Base-by-base conservation (phyloP, 2,797 vertebrate species). In the Enteromius thamalakanensis region DNA sequence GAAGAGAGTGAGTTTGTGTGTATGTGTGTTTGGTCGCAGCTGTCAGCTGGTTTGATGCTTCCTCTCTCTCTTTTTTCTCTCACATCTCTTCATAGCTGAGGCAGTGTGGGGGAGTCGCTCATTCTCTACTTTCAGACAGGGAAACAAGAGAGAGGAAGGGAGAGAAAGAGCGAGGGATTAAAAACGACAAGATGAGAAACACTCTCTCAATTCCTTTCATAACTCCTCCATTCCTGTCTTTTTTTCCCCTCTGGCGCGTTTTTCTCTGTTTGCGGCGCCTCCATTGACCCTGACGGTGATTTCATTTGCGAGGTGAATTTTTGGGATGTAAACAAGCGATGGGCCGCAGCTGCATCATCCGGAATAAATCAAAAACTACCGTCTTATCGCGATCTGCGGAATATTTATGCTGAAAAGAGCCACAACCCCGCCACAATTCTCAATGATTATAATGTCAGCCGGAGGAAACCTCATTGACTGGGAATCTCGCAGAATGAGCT, bases 11-110 rank as follows among this genome's bases (percentile, higher is more conserved):
- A 47, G 79, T 80, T 53, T 32, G 72, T 67, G 68, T 53, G 9
- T 60, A 19, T 60, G 68, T 67, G 91, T 92, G 89, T 90, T 91
- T 92, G 89, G 88, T 89, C 88, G 91, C 93, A 94, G 93, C 92
- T 95, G 94, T 94, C 94, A 94, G 93, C 94, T 94, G 94, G 90
- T 88, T 87, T 91, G 86, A 89, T 76, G 80, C 70, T 87, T 91
- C 93, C 92, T 92, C 51, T 21, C 51, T 53, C 19, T 53, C 19
- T 82, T 32, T 32, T 84, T 47, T 74, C 71, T 86, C 70, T 81
- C 55, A 83, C 79, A 86, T 89, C 81, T 86, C 83, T 80, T 76
- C 51, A 29, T 80, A 79, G 67, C 72, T 84, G 79, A 80, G 81
- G 83, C 76, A 69, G 79, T 42, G 68, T 87, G 86, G 83, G 85